A percentile compares a stretch with the other conserved stretches of the same genome.
Evolutionary conservation across 2,888 invertebrate species (phyloP).

Genomic region (Brachypalpus laphriformis): DNA sequence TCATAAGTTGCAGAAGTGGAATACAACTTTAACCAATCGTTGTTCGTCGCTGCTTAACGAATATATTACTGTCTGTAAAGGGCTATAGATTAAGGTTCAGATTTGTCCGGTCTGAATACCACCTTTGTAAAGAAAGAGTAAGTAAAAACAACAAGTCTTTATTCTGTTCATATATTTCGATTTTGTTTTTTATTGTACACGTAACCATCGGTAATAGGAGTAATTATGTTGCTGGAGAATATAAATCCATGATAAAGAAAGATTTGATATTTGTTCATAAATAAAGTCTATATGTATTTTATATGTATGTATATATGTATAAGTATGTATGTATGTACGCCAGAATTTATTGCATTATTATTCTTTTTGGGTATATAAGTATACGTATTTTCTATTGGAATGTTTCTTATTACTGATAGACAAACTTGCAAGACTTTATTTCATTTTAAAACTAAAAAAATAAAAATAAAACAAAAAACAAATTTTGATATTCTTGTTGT

Average conservation of each 20-base stretch:
- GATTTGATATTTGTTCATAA: slow-evolving; percentile 37
- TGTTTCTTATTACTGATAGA: slow-evolving; percentile 43
- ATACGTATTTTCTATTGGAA: slow-evolving; percentile 55
- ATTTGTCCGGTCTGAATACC: too few species aligned
- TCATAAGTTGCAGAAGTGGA: too few species aligned
- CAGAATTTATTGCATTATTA: slow-evolving; percentile 27
- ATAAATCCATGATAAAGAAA: slow-evolving; percentile 64
- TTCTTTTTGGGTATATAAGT: slow-evolving; percentile 28
- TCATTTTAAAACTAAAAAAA: not conserved
- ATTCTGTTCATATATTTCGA: slow-evolving; percentile 48
- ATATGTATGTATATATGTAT: slow-evolving; percentile 1
- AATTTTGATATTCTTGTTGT: slow-evolving; percentile 1
- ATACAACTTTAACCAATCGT: too few species aligned
- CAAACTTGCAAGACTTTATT: slow-evolving; percentile 28
- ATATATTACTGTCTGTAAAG: too few species aligned
- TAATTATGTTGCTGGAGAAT: slow-evolving; percentile 47
- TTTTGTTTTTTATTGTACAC: slow-evolving; percentile 56
- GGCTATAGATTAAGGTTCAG: too few species aligned
- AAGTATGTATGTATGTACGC: slow-evolving; percentile 37
- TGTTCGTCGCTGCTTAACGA: too few species aligned
- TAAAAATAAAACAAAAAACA: slow-evolving; percentile 5
- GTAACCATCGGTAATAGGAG: slow-evolving; percentile 63
- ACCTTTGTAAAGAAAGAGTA: too few species aligned
- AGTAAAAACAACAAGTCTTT: not conserved
- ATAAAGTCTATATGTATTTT: slow-evolving; percentile 35